phyloP scores from a whole-genome alignment of 2,888 invertebrate species.

The Euproctis similis region DNA sequence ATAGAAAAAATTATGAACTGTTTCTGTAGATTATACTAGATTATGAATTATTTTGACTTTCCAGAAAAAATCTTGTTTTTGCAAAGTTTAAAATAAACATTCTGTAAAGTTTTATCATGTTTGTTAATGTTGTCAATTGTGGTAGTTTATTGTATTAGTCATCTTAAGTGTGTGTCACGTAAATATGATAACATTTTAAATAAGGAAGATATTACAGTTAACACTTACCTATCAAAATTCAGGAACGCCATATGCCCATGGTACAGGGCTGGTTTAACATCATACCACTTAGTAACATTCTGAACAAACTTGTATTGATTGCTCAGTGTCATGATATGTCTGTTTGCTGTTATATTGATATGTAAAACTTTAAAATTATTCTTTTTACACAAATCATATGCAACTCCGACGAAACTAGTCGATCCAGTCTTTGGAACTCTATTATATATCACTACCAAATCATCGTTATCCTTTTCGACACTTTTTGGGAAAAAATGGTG shows the following conservation, averaged over 20 bases:
- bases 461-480: slow-evolving; percentile 70
- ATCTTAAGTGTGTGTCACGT: background rate
- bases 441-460: slow-evolving; percentile 92
- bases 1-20: no score
- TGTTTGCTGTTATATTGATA: slow-evolving; percentile 96
- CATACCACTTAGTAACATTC: slow-evolving; percentile 92
- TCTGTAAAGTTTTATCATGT: no score
- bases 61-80: no score
- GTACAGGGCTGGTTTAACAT: slow-evolving; percentile 94
- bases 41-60: no score
- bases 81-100: background rate
- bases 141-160: no score
- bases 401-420: slow-evolving; percentile 94
- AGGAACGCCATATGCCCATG: slow-evolving; percentile 98
- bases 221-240: slow-evolving; percentile 93
- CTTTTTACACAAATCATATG: slow-evolving; percentile 89
- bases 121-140: no score
- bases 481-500: slow-evolving; percentile 54
- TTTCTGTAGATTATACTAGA: no score
- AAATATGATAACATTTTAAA: background rate
- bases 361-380: slow-evolving; percentile 83
- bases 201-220: no score
- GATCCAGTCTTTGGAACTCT: slow-evolving; percentile 98
- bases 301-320: slow-evolving; percentile 93
- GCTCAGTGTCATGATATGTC: slow-evolving; percentile 93